A percentile compares a stretch with the other conserved stretches of the same genome.
Conservation (phyloP, 2,113 vertebrate genomes). For the Ophthalmolycus amberensis region DNA sequence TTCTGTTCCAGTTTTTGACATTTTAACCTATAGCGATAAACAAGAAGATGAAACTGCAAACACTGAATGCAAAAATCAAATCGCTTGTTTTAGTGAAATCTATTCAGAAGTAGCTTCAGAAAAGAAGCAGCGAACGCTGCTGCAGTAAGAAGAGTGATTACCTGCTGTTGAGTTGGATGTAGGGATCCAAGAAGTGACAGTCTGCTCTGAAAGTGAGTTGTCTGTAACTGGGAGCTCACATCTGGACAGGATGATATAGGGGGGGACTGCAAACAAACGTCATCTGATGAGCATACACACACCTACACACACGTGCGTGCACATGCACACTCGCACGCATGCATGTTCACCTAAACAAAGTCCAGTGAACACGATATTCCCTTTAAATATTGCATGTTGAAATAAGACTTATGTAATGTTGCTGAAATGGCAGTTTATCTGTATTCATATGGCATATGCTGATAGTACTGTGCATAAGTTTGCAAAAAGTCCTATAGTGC, state of each 20-base stretch:
- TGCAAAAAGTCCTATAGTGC: conserved; percentile 1
- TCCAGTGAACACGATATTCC: conserved; percentile 74
- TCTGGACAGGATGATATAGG: conserved; percentile 81
- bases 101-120: background rate
- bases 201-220: conserved; percentile 76
- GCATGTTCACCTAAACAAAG: conserved; percentile 77
- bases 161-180: conserved; percentile 75
- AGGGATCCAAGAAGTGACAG: conserved; percentile 78
- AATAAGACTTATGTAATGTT: conserved; percentile 61
- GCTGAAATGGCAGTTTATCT: conserved; percentile 36
- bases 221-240: conserved; percentile 74
- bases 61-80: background rate
- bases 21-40: background rate
- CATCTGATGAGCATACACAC: conserved; percentile 79
- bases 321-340: conserved; percentile 15
- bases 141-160: conserved; percentile 32
- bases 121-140: background rate
- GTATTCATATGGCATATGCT: conserved; percentile 16
- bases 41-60: background rate
- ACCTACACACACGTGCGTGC: conserved; percentile 35
- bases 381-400: conserved; percentile 60
- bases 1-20: background rate
- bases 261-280: conserved; percentile 82
- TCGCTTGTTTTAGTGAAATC: background rate
- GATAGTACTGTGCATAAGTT: conserved; percentile 13